Base-by-base conservation (phyloP, 1,140 invertebrate genomes). In the Brachystomella parvula region DNA sequence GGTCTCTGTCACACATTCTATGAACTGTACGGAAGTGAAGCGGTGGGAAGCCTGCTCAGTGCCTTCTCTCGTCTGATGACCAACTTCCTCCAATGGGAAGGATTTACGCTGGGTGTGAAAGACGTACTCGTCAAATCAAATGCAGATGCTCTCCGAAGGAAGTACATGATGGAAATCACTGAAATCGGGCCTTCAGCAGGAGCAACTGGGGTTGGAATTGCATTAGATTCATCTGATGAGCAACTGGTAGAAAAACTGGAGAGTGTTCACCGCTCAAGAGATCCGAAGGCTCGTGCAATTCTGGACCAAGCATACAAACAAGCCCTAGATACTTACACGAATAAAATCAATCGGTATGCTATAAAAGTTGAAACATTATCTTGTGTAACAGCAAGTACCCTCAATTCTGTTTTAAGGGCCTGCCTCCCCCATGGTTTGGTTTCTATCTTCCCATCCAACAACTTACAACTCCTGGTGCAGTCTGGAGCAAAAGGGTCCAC, bases 401-500 rank as follows among this genome's bases (percentile, higher is more conserved):
- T 9, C 6, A 39, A 39, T 9, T 39, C 6, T 39, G 35, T 39
- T 39, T 39, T 39, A 6, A 83, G 82, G 62, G 82, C 80, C 1
- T 95, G 91, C 77, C 80, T 98, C 61, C 87, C 90, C 2, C 79
- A 81, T 59, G 94, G 90, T 12, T 79, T 99, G 17, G 77, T 94
- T 1, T 86, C 87, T 68, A 85, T 86, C 67, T 99, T 98, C 77
- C 95, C 97, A 0, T 74, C 87, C 2, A 99, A 99, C 79, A 96
- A 97, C 81, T 83, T 99, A 1, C 95, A 98, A 77, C 77, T 99
- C 58, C 98, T 99, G 94, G 94, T 98, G 0, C 85, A 94, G 75
- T 96, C 96, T 17, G 97, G 97, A 57, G 96, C 97, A 0, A 99
- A 99, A 80, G 97, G 97, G 35, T 94, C 94, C 0, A 88, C 83